Conservation (phyloP, 2,113 vertebrate genomes). For the Miniopterus natalensis region DNA sequence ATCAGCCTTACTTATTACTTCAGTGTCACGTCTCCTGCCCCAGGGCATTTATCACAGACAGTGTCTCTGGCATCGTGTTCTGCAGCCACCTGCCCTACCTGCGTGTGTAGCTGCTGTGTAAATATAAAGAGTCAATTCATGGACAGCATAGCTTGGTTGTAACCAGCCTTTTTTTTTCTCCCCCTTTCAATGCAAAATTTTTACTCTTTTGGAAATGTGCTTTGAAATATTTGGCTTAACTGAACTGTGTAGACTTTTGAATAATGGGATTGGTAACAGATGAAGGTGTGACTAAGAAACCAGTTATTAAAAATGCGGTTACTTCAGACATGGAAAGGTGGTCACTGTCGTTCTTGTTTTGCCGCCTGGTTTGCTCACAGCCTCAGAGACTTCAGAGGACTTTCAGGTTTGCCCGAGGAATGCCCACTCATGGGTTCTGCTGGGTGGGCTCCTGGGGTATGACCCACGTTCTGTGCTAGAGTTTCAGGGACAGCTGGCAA, state of each 20-base stretch:
- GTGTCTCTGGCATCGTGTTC: background rate
- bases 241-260: background rate
- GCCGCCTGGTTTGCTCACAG: background rate
- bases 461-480: background rate
- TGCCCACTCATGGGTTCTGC: background rate
- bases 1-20: background rate
- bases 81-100: background rate
- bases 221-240: background rate
- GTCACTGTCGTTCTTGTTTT: background rate
- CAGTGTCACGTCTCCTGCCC: background rate
- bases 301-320: background rate
- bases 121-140: background rate
- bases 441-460: rapidly evolving
- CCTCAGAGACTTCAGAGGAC: background rate
- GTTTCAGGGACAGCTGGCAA: background rate
- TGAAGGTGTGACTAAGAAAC: conserved; percentile 24
- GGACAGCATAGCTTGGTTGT: background rate
- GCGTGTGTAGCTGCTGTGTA: background rate
- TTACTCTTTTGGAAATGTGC: conserved; percentile 29
- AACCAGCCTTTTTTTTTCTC: background rate
- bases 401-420: background rate
- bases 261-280: background rate
- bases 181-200: background rate
- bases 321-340: background rate
- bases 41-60: background rate